These are phyloP conservation scores for Cydia splendana DNA, from an alignment of 1,140 invertebrate species.

Conservation along the genomic window DNA sequence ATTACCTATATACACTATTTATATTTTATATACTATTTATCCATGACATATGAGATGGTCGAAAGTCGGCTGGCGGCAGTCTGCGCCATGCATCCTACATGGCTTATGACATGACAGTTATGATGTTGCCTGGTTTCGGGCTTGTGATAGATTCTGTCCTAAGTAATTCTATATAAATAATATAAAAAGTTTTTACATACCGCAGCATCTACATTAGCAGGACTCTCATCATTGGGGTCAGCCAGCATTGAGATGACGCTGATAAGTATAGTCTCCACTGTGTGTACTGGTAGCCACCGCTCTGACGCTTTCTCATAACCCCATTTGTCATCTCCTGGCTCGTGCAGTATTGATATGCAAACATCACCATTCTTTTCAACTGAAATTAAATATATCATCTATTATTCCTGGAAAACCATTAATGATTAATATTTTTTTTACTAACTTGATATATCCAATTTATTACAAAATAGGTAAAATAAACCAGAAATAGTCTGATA, in stretches of 20 bases:
- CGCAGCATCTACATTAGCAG: conserved; percentile 99
- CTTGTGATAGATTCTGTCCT: neutral
- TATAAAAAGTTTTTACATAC: conserved; percentile 82
- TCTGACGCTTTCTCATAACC: conserved; percentile 99
- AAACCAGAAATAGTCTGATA: too few species aligned
- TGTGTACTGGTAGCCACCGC: conserved; percentile 99
- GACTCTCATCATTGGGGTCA: conserved; percentile 99
- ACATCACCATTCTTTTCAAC: conserved; percentile 99
- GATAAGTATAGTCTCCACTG: conserved; percentile 99
- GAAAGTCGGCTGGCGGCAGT: too few species aligned
- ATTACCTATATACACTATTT: too few species aligned
- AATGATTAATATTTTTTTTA: neutral
- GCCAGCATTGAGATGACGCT: conserved; percentile 99
- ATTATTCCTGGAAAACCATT: neutral
- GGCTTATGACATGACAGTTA: too few species aligned
- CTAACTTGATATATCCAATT: too few species aligned
- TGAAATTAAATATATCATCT: conserved; percentile 69
- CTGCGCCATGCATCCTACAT: too few species aligned
- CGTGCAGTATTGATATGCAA: conserved; percentile 99
- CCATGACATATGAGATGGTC: too few species aligned
- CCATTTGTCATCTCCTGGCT: conserved; percentile 99
- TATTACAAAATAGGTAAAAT: too few species aligned
- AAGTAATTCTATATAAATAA: neutral
- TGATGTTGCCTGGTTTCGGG: neutral
- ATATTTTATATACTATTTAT: too few species aligned